Base-by-base conservation (phyloP, 2,797 vertebrate species). In the Pipistrellus pygmaeus region DNA sequence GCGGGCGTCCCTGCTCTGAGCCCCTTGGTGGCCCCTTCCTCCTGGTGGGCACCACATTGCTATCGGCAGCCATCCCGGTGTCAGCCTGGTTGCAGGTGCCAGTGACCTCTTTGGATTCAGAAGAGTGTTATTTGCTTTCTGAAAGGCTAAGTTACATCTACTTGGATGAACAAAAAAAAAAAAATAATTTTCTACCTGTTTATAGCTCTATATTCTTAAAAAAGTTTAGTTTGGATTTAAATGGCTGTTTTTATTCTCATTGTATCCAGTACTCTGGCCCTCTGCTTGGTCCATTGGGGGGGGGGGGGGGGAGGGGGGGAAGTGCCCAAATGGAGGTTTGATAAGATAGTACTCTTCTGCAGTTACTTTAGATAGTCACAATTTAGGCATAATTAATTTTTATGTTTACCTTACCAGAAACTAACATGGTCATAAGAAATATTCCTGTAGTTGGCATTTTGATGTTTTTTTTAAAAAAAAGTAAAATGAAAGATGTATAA, bases 401-500 rank as follows among this genome's bases (percentile, higher is more conserved):
- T 93, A 30, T 71, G 76, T 92, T 95, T 86, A 41, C 25, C 20
- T 44, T 91, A 73, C 68, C 41, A 17, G 8, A 35, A 76, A 73
- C 46, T 62, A 85, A 62, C 20, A 80, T 38, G 64, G 10, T 92
- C 48, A 55, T 57, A 78, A 90, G 71, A 93, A 88, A 82, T 51
- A 91, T 51, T 77, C 55, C 69, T 69, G 35, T 62, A 85, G 15
- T 62, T 91, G n/a, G n/a, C 46, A 81, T 90, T 88, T 86, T 95
- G 55, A 93, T 90, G 17, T 14, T 60, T 84, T 76, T 55, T 53
- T 55, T 55, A 5, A 38, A 41, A 38, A 44, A 89, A 88, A 72
- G 21, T 85, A 66, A 83, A 95, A 73, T 78, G 41, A 66, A 83
- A 80, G 32, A 30, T 76, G 9, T 91, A 14, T 21, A 73, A 51